These are phyloP conservation scores for Ephestia elutella DNA, from an alignment of 1,140 invertebrate species.

Conservation along the genomic window DNA sequence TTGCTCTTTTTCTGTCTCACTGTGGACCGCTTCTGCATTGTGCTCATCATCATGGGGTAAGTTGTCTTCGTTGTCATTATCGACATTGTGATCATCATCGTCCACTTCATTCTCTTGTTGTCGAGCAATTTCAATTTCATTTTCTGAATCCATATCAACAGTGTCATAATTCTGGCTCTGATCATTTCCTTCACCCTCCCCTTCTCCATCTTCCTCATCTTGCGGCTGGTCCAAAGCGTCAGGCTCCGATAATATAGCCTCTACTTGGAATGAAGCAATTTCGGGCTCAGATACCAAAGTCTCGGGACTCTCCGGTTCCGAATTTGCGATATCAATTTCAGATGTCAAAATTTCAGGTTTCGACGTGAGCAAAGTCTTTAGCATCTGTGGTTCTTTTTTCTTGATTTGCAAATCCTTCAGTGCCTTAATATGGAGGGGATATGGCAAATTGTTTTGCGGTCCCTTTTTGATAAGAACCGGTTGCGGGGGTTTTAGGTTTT, in stretches of 20 bases:
- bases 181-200: constrained; percentile 42
- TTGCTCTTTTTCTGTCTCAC: constrained; percentile 36
- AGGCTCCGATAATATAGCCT: constrained; percentile 66
- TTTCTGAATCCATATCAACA: constrained; percentile 64
- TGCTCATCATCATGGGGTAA: constrained; percentile 31
- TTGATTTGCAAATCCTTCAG: constrained; percentile 67
- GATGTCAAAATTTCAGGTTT: constrained; percentile 64
- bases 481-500: constrained; percentile 46
- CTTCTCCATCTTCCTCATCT: constrained; percentile 43
- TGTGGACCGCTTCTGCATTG: constrained; percentile 31
- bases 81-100: constrained; percentile 22
- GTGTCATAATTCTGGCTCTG: constrained; percentile 61
- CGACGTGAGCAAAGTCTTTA: constrained; percentile 65
- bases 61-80: constrained; percentile 28
- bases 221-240: constrained; percentile 45
- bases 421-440: constrained; percentile 64
- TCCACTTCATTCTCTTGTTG: constrained; percentile 36
- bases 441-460: constrained; percentile 56
- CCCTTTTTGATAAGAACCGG: constrained; percentile 58
- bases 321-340: constrained; percentile 67
- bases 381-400: constrained; percentile 70
- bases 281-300: constrained; percentile 71
- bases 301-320: constrained; percentile 67
- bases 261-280: constrained; percentile 69
- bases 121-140: constrained; percentile 65